Evolutionary conservation across 2,113 vertebrate genomes (phyloP).

Genomic region (Cathartes aura): DNA sequence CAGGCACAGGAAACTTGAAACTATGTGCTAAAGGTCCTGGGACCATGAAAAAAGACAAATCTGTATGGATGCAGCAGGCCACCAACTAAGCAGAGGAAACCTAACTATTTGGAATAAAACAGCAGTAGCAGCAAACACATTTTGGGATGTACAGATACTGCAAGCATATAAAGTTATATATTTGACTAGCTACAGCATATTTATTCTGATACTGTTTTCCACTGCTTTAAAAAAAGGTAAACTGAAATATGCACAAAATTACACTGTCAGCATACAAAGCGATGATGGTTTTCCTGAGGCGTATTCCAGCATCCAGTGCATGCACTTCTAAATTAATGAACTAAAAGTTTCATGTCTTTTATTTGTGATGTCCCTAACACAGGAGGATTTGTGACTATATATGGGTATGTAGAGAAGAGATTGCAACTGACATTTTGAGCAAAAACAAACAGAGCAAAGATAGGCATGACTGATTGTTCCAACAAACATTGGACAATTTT

Average conservation of each 20-base stretch:
- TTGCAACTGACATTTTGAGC: not conserved
- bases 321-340: not conserved
- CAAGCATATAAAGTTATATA: not conserved
- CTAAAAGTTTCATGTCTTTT: not conserved
- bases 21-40: not conserved
- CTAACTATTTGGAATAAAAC: not conserved
- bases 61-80: not conserved
- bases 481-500: conserved; percentile 28
- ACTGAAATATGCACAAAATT: not conserved
- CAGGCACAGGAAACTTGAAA: not conserved
- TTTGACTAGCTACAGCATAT: not conserved
- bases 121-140: not conserved
- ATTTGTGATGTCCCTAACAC: not conserved
- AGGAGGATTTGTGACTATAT: conserved; percentile 51
- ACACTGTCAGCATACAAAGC: not conserved
- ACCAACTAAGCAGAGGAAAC: not conserved
- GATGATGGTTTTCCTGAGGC: not conserved
- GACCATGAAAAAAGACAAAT: not conserved
- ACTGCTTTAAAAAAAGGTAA: not conserved
- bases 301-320: not conserved
- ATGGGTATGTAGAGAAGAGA: conserved; percentile 29
- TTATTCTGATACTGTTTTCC: not conserved
- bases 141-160: not conserved
- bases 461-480: not conserved
- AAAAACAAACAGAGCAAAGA: conserved; percentile 51